These are phyloP conservation scores for Rhopalosiphum padi DNA, from an alignment of 1,140 invertebrate species.

Conservation along the genomic window DNA sequence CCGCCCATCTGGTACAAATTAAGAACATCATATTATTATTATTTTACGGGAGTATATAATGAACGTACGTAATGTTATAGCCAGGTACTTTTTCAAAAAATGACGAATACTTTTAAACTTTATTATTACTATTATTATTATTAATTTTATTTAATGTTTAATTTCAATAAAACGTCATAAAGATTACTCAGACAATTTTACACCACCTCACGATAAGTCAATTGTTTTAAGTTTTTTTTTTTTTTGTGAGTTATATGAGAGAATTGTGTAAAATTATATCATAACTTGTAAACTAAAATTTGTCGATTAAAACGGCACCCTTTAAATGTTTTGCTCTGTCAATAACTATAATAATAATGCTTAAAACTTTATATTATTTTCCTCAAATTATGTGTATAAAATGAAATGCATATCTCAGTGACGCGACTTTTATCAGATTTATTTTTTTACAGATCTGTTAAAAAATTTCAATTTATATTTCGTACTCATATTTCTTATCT, in stretches of 20 bases:
- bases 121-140: not conserved
- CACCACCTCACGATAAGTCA: not conserved
- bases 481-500: too few species aligned
- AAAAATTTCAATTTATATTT: too few species aligned
- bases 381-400: not conserved
- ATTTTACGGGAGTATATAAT: not conserved
- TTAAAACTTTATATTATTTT: not conserved
- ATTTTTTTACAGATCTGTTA: not conserved
- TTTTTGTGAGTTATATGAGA: not conserved
- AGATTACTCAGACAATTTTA: not conserved
- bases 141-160: not conserved
- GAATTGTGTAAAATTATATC: not conserved
- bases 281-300: not conserved
- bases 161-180: not conserved
- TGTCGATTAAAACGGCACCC: not conserved
- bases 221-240: not conserved
- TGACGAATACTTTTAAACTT: not conserved
- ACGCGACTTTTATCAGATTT: not conserved
- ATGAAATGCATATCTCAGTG: not conserved
- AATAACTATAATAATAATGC: not conserved
- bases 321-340: not conserved
- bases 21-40: not conserved
- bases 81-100: not conserved
- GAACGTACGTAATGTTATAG: not conserved
- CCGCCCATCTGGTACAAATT: not conserved